Percentiles rank a stretch among this genome's conserved stretches.
These are phyloP conservation scores for Rhagophthalmus giganteus DNA, from an alignment of 2,888 invertebrate species.

Conservation along the genomic window DNA sequence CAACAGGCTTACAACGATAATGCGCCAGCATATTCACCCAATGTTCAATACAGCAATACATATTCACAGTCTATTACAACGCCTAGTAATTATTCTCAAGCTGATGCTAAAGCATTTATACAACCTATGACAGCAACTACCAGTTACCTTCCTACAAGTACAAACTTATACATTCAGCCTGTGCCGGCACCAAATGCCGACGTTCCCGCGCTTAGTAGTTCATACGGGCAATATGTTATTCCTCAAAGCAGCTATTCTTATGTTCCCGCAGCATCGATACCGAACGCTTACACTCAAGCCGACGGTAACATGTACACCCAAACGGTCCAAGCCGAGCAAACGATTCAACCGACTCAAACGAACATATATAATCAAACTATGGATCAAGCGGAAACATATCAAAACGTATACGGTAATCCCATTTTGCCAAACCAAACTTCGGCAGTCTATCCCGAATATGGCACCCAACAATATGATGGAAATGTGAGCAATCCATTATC, in stretches of 20 bases:
- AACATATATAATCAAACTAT: background rate
- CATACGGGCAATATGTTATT: background rate
- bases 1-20: constrained; percentile 4
- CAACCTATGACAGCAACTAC: background rate
- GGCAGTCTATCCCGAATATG: background rate
- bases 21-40: background rate
- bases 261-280: background rate
- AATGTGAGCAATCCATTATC: background rate
- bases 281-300: constrained; percentile 1
- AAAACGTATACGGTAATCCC: background rate
- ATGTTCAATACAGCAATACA: background rate
- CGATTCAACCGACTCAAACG: background rate
- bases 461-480: background rate
- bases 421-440: background rate
- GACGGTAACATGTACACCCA: background rate
- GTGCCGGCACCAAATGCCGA: background rate
- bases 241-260: constrained; percentile 3
- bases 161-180: background rate
- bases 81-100: constrained; percentile 2
- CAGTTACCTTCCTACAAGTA: background rate
- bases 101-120: background rate
- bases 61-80: background rate
- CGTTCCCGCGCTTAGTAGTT: background rate
- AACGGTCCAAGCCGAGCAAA: background rate
- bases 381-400: background rate